phyloP scores from a whole-genome alignment of 1,140 invertebrate species.

The Drosophila littoralis region DNA sequence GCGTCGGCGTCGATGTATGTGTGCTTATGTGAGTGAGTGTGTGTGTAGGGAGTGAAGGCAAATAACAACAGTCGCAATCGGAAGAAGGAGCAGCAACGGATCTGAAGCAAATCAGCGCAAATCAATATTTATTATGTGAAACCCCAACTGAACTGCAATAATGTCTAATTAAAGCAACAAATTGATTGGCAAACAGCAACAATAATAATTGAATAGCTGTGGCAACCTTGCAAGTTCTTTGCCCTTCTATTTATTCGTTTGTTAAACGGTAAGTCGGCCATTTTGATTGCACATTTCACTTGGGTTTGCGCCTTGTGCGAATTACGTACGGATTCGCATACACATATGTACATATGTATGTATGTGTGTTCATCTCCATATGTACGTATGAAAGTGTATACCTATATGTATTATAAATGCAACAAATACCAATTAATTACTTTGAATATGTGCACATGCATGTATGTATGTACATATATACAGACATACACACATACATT shows the following conservation, averaged over 20 bases:
- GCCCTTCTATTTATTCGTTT: conserved; percentile 41
- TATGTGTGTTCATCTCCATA: no score
- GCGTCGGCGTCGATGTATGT: conserved; percentile 19
- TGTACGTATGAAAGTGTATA: no score
- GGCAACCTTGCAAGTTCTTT: conserved; percentile 45
- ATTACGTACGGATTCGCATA: conserved; percentile 9
- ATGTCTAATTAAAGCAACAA: conserved; percentile 59
- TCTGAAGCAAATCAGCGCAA: conserved; percentile 38
- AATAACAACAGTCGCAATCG: conserved; percentile 41
- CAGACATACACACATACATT: not conserved
- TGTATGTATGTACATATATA: not conserved
- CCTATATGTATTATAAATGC: conserved; percentile 11
- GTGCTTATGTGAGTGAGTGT: conserved; percentile 27
- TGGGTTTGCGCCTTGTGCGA: conserved; percentile 15
- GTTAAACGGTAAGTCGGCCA: conserved; percentile 74
- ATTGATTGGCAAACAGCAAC: conserved; percentile 40
- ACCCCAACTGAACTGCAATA: conserved; percentile 63
- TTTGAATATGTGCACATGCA: conserved; percentile 15
- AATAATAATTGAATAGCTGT: conserved; percentile 5
- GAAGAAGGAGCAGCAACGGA: conserved; percentile 28
- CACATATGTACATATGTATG: not conserved
- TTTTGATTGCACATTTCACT: conserved; percentile 64
- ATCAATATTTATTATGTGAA: conserved; percentile 64
- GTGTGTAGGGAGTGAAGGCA: conserved; percentile 38
- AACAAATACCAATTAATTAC: conserved; percentile 51